A percentile compares a stretch with the other conserved stretches of the same genome.
Evolutionary conservation across 2,888 invertebrate species (phyloP).

Genomic region (Blomia tropicalis): DNA sequence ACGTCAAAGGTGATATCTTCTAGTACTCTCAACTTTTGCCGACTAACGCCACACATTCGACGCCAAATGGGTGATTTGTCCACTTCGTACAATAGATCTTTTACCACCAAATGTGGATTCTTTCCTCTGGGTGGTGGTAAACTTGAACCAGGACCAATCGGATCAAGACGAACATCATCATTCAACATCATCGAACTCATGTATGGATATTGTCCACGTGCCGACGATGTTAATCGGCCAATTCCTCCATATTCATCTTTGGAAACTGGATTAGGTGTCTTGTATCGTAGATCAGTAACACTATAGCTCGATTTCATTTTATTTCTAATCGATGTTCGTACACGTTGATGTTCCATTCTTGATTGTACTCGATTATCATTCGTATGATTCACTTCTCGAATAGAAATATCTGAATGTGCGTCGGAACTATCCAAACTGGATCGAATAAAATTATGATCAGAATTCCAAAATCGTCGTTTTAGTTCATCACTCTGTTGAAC

Average conservation of each 20-base stretch:
- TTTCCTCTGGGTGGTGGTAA: constrained; percentile 28
- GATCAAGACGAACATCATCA: constrained; percentile 21
- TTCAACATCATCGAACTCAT: neutral
- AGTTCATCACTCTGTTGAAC: neutral
- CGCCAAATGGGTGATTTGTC: constrained; percentile 36
- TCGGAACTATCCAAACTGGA: neutral
- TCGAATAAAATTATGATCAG: neutral
- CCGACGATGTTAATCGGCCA: neutral
- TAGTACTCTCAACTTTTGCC: constrained; percentile 41
- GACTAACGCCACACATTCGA: constrained; percentile 32
- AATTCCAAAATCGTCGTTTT: constrained; percentile 12
- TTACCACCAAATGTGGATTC: constrained; percentile 42
- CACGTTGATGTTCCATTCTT: neutral
- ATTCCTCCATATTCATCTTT: neutral
- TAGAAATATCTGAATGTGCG: neutral
- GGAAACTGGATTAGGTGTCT: neutral
- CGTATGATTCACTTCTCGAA: neutral
- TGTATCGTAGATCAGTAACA: neutral
- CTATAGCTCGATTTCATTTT: neutral
- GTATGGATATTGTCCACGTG: neutral
- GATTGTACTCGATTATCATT: neutral
- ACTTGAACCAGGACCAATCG: neutral
- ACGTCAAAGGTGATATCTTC: constrained; percentile 70
- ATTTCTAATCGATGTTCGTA: neutral
- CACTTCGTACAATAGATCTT: constrained; percentile 48